A percentile compares a stretch with the other conserved stretches of the same genome.
Conservation (phyloP, 1,140 invertebrate species). For the Dendroctonus valens region DNA sequence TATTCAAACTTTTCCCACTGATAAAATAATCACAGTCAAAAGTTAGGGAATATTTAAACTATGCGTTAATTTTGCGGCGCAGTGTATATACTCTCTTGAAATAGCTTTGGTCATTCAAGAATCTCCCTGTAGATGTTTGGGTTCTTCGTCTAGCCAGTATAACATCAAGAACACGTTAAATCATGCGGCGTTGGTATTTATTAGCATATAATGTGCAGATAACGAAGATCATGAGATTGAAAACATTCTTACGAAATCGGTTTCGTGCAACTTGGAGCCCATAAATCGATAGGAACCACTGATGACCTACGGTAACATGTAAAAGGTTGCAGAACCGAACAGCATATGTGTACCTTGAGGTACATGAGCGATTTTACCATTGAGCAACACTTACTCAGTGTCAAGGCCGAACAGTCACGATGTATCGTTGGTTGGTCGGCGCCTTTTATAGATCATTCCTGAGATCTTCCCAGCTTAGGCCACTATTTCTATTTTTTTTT, state of each 20-base stretch:
- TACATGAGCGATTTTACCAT: constrained; percentile 20
- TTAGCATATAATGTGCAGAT: background rate
- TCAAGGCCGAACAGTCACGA: constrained; percentile 33
- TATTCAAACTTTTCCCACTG: too few relatives aligned
- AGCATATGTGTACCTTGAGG: constrained; percentile 15
- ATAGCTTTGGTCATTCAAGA: too few relatives aligned
- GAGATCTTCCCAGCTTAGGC: constrained; percentile 19
- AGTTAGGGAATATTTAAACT: too few relatives aligned
- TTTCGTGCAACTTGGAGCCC: constrained; percentile 4
- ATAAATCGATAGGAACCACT: constrained; percentile 17
- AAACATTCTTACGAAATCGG: background rate
- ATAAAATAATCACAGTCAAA: too few relatives aligned
- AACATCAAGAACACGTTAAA: too few relatives aligned
- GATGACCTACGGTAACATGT: constrained; percentile 19
- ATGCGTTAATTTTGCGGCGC: too few relatives aligned
- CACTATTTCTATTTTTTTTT: constrained; percentile 12
- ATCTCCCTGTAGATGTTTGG: too few relatives aligned
- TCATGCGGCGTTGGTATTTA: background rate
- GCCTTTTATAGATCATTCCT: constrained; percentile 29
- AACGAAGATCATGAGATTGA: constrained; percentile 1
- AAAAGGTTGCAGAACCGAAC: constrained; percentile 7
- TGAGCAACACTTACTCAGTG: constrained; percentile 26
- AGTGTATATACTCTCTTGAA: too few relatives aligned
- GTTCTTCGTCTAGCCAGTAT: too few relatives aligned
- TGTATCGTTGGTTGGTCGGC: constrained; percentile 16